A percentile compares a stretch with the other conserved stretches of the same genome.
Evolutionary conservation across 2,888 invertebrate species (phyloP).

Genomic region (Andricus quercusramuli): DNA sequence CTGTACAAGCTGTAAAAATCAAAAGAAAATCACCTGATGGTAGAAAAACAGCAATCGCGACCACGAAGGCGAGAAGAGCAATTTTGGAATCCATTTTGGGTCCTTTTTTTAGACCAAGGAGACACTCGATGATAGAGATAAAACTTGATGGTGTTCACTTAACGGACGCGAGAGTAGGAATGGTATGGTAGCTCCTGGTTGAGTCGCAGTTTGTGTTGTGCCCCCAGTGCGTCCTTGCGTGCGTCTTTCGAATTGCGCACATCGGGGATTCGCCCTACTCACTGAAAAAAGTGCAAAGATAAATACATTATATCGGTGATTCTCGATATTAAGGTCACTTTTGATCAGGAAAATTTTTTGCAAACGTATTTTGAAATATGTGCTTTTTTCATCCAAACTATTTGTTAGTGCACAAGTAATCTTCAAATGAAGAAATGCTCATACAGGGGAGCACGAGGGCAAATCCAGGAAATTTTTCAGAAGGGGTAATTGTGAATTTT

Average conservation of each 20-base stretch:
- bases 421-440: no score
- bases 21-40: slow-evolving; percentile 17
- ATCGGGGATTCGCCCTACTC: slow-evolving; percentile 19
- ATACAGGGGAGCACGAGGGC: no score
- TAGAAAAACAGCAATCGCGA: not conserved
- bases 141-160: slow-evolving; percentile 17
- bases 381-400: no score
- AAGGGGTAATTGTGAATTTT: no score
- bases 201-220: slow-evolving; percentile 11
- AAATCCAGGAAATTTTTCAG: no score
- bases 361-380: no score
- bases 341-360: no score
- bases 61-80: not conserved
- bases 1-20: not conserved
- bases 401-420: no score
- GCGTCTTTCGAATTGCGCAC: slow-evolving; percentile 33
- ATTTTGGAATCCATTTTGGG: slow-evolving; percentile 27
- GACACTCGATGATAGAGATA: not conserved
- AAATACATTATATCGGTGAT: not conserved
- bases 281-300: not conserved
- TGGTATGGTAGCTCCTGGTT: slow-evolving; percentile 14
- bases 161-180: slow-evolving; percentile 21
- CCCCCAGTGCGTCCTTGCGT: slow-evolving; percentile 23
- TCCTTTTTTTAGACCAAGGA: not conserved
- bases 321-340: no score